Conservation (phyloP, 2,888 invertebrate species). For the Microplitis deprimator region DNA sequence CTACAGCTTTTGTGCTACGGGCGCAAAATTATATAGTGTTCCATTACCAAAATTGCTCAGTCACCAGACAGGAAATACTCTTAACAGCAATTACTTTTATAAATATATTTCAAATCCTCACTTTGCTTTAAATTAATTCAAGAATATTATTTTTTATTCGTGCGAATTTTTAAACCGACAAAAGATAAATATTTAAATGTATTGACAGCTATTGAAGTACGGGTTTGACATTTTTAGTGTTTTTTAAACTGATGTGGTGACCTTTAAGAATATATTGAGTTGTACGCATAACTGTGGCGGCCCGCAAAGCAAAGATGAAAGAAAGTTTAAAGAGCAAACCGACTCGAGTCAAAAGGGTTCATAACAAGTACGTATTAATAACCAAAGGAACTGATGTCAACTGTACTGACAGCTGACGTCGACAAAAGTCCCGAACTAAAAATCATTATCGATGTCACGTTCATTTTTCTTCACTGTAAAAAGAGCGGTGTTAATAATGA, state of each 20-base stretch:
- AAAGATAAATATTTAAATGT: too few species aligned
- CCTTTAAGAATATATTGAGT: slow-evolving; percentile 10
- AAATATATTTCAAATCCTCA: slow-evolving; percentile 7
- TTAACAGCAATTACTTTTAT: not conserved
- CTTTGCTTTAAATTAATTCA: not conserved
- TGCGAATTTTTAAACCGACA: not conserved
- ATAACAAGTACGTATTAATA: slow-evolving; percentile 26
- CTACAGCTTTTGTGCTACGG: slow-evolving; percentile 24
- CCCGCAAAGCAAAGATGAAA: slow-evolving; percentile 9
- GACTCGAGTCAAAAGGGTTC: slow-evolving; percentile 13
- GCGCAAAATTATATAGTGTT: slow-evolving; percentile 22
- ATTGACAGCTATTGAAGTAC: not conserved
- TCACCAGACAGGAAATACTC: slow-evolving; percentile 20
- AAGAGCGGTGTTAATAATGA: too few species aligned
- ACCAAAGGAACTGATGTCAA: slow-evolving; percentile 9
- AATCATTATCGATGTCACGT: too few species aligned
- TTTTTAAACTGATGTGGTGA: not conserved
- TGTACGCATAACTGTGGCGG: not conserved
- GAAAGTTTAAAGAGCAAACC: slow-evolving; percentile 7
- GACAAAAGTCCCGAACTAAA: not conserved
- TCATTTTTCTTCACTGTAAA: too few species aligned
- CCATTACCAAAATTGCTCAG: slow-evolving; percentile 35
- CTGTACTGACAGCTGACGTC: not conserved
- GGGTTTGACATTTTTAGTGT: not conserved
- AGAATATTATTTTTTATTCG: not conserved